These are phyloP conservation scores for Platycheirus rosarum DNA, from an alignment of 2,888 invertebrate genomes.

Conservation along the genomic window DNA sequence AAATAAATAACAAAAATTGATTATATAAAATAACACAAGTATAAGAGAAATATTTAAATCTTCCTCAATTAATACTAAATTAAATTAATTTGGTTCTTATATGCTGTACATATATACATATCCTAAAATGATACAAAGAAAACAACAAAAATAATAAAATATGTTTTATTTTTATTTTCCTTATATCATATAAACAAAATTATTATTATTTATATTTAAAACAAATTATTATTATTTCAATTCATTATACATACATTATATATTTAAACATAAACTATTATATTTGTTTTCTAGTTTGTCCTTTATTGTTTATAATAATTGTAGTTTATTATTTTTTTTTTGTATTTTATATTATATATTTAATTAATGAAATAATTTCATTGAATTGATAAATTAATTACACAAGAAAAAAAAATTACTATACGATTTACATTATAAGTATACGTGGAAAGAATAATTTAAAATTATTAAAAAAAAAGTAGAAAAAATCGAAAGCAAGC, in stretches of 20 bases:
- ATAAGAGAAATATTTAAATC: constrained; percentile 5
- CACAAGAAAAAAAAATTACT: constrained; percentile 44
- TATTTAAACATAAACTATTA: constrained; percentile 52
- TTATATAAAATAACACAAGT: neutral
- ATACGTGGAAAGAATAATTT: constrained; percentile 58
- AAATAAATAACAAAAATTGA: constrained; percentile 14
- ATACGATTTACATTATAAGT: constrained; percentile 71
- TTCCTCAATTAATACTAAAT: constrained; percentile 50
- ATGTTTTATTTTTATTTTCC: constrained; percentile 38
- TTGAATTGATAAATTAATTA: constrained; percentile 55
- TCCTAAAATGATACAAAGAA: constrained; percentile 61
- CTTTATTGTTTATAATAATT: constrained; percentile 42
- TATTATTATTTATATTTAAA: constrained; percentile 54
- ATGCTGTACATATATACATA: constrained; percentile 74
- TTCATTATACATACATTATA: constrained; percentile 65
- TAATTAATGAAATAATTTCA: constrained; percentile 39
- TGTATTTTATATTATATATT: constrained; percentile 34
- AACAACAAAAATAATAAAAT: constrained; percentile 35
- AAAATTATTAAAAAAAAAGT: constrained; percentile 33
- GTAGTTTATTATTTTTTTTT: constrained; percentile 37
- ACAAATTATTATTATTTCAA: constrained; percentile 35
- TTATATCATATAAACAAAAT: constrained; percentile 48
- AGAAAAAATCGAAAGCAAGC: constrained; percentile 49
- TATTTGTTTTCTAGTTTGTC: constrained; percentile 59
- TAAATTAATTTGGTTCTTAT: constrained; percentile 66